Evolutionary conservation across 2,113 vertebrate genomes (phyloP), one percentile per base, ranked within the genome.

Genomic region (Phocoena phocoena): DNA sequence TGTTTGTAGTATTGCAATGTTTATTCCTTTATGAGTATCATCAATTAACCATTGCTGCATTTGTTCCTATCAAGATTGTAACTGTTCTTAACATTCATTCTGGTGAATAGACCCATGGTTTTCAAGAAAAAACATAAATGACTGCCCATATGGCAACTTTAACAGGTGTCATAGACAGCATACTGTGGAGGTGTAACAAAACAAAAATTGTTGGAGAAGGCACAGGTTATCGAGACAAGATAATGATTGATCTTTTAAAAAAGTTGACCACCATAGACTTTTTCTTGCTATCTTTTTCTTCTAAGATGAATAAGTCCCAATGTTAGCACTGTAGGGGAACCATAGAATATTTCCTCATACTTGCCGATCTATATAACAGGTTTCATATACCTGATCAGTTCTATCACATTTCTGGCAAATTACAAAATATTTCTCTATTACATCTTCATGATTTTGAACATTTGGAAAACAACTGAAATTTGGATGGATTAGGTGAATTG

Each of bases 61-160:
- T 86, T 71, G 20, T 63, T 82, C 41, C 28, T 65, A 60, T 90
- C 38, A 62, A 91, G 93, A 91, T 13, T 12, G 74, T 55, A 33
- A 41, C 8, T 82, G 5, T 88, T 77, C 13, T 74, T 92, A 77
- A 41, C 18, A 80, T 65, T 90, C 50, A 50, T 93, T 80, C 13
- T 31, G n/a, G 47, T 76, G 1, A 73, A 33, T 2, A 97, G 53
- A 92, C 13, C 25, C 28, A 60, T 60, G 70, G 2, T 86, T 84
- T 95, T 95, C 17, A n/a, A 90, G 33, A 38, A 92, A 20, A 68
- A 58, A 92, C 15, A 36, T 44, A 95, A 88, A 74, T 74, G 33
- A 63, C 6, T 53, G n/a, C 12, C 13, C 36, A 65, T 58, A 44
- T 25, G 26, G 4, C 21, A 89, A 92, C 91, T 21, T 33, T 68